A percentile compares a stretch with the other conserved stretches of the same genome.
phyloP scores from a whole-genome alignment of 2,113 vertebrate genomes.

The Euleptes europaea region DNA sequence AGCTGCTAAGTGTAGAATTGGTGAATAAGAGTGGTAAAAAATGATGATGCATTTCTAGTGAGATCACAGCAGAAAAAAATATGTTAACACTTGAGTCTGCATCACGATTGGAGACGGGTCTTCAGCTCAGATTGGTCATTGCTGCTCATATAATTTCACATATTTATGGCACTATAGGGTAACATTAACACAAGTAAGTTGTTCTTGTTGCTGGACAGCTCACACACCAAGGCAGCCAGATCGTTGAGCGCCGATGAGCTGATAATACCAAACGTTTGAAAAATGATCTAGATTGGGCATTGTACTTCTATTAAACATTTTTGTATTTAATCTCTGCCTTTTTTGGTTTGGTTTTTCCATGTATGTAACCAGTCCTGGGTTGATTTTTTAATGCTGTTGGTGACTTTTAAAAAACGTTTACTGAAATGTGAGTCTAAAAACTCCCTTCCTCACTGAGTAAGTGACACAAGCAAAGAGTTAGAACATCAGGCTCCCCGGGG shows the following conservation, averaged over 20 bases:
- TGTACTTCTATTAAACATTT: background rate
- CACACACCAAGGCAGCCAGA: conserved; percentile 22
- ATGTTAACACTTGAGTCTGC: conserved; percentile 41
- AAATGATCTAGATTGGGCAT: conserved; percentile 11
- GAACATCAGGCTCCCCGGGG: conserved; percentile 7
- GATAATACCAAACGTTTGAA: conserved; percentile 17
- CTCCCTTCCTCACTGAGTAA: background rate
- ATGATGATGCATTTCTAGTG: conserved; percentile 67
- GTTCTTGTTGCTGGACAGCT: conserved; percentile 21
- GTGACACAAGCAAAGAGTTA: background rate
- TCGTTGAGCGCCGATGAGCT: conserved; percentile 3
- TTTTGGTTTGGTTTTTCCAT: background rate
- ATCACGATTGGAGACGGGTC: conserved; percentile 35
- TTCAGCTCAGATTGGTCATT: conserved; percentile 55
- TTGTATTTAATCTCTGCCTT: conserved; percentile 13
- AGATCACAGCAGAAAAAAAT: conserved; percentile 64
- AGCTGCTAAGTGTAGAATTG: conserved; percentile 76
- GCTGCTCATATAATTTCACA: conserved; percentile 47
- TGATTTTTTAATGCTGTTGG: background rate
- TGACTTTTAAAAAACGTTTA: background rate
- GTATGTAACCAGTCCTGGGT: background rate
- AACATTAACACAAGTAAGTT: conserved; percentile 34
- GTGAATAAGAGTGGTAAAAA: conserved; percentile 68
- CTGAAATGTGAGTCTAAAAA: conserved; percentile 29
- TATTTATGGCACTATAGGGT: conserved; percentile 42